Base-by-base conservation (phyloP, 2,888 invertebrate genomes). In the Elegia similella region DNA sequence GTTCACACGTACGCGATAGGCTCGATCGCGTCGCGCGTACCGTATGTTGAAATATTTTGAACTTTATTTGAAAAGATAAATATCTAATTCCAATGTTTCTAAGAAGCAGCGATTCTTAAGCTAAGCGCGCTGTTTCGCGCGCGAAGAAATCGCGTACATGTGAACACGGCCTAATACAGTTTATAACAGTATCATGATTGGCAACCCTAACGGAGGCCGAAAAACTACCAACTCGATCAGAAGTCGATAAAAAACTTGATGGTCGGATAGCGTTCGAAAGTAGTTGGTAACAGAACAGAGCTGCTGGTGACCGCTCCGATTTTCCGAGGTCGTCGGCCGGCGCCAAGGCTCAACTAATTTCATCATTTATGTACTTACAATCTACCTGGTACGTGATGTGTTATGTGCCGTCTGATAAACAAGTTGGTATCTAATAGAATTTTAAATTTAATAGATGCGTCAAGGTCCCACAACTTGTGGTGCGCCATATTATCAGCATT, bases 311-410 rank as follows among this genome's bases (percentile, higher is more conserved):
- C 69, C 72, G 70, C 68, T 68, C 68, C 63, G 67, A 71, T 72
- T 70, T 67, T 62, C 59, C 59, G 75, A 76, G 78, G 77, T 78
- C 79, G 67, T 68, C 75, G 75, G 52, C 76, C 80, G 66, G 13
- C 50, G 29, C 32, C 53, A 53, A 42, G 53, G 50, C 50, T 50
- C 43, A 29, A 42, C 43, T 53, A 53, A 29, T 53, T 42, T 53
- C 53, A 53, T 53, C 53, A 53, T 53, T 53, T 30, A 53, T 53
- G 29, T 53, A 53, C 42, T 42, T 15, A 23, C 52, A 17, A 17
- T 52, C 42, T 42, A 38, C 42, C n/a, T 15, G 13, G 29, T 53
- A 53, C 42, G 43, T 53, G 15, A 52, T 42, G 15, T 12, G 12
- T 17, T 17, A 29, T 16, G 17, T 29, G 46, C 29, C 7, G 29